Evolutionary conservation across 2,888 invertebrate species (phyloP), one percentile per base, ranked within the genome.

Genomic region (Plebejus melissa): DNA sequence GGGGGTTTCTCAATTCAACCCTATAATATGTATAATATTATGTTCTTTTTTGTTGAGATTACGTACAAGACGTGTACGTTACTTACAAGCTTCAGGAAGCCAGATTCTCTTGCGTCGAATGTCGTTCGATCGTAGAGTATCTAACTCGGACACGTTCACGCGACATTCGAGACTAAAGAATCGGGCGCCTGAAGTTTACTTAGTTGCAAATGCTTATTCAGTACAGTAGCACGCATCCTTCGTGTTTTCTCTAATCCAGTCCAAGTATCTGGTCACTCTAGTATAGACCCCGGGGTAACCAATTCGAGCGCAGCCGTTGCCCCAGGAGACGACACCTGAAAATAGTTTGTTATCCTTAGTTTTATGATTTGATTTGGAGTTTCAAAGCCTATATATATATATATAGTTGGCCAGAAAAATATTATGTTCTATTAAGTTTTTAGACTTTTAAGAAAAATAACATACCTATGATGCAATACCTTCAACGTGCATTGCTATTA

Each of bases 201-300:
- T 2, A 1, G 65, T 13, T 36, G 32, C 32, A 32, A 60, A 28
- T 65, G 11, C 22, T 78, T 78, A 95, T 81, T 96, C 95, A 80
- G 94, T 94, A 85, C 98, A 98, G 86, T 96, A 98, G 85, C 98
- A 98, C 71, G 96, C 97, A 82, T 98, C 97, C 82, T 94, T 94
- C 1, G 97, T 95, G 84, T 97, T 96, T 79, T 96, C 95, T 78
- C 94, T 88, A 80, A 98, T 97, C 98, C 98, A 98, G 81, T 96
- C 95, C 74, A 97, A 86, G 87, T 97, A 98, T 81, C 96, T 95
- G n/a, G 96, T 96, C 58, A 98, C 95, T 79, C 97, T 93, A 0
- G 97, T 97, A 86, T 98, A 98, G 0, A 98, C 97, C 1, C 98
- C 98, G 0, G 97, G 97, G 87, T 97, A 97, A 22, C 97, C 97